These are phyloP conservation scores for human (Homo sapiens) DNA, from an alignment of 2,113 vertebrate species.

Conservation along the genomic window GRCh38 chr14:22165001-22165500, in stretches of 20 bases:
- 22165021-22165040: neutral
- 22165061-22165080: neutral
- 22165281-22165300: neutral
- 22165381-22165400: no score
- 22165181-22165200: neutral
- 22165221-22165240: neutral
- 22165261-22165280: neutral
- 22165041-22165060: neutral
- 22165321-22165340: neutral
- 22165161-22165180: neutral
- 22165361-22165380: neutral
- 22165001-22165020: neutral
- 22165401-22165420: neutral
- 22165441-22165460: neutral
- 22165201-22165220: neutral
- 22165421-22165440: neutral
- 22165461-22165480: neutral
- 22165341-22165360: neutral
- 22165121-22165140: neutral
- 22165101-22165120: neutral
- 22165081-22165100: neutral
- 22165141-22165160: neutral
- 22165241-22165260: neutral
- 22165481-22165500: neutral
- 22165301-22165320: neutral